These are phyloP conservation scores for Bufo gargarizans DNA, from an alignment of 2,113 vertebrate genomes.

Conservation along the genomic window DNA sequence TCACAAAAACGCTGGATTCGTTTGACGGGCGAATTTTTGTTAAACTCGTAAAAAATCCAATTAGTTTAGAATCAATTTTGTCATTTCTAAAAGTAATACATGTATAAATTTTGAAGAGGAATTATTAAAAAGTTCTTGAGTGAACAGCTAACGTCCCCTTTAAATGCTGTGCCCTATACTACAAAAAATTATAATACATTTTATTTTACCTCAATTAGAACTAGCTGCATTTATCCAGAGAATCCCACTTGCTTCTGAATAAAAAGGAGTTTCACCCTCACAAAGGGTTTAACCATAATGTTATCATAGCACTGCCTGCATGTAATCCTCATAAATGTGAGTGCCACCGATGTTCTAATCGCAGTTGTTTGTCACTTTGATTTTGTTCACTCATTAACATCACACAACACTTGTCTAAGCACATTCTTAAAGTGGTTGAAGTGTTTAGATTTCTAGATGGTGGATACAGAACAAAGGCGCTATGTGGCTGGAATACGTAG, in stretches of 20 bases:
- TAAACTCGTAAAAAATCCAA: too few relatives aligned
- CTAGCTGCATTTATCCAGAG: not conserved
- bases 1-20: too few relatives aligned
- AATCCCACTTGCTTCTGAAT: not conserved
- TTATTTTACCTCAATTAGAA: not conserved
- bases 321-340: not conserved
- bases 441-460: conserved; percentile 42
- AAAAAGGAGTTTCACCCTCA: not conserved
- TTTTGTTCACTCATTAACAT: conserved; percentile 30
- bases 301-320: not conserved
- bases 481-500: not conserved
- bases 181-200: not conserved
- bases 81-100: too few relatives aligned
- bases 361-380: conserved; percentile 28
- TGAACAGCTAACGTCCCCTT: not conserved
- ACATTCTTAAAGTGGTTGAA: conserved; percentile 48
- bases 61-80: too few relatives aligned
- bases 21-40: too few relatives aligned
- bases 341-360: conserved; percentile 1
- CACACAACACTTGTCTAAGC: conserved; percentile 47
- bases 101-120: not conserved
- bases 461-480: conserved; percentile 38
- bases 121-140: not conserved
- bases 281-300: not conserved
- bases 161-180: not conserved